Base-by-base conservation (phyloP, 2,797 vertebrate genomes). In the Aldrovandia affinis region DNA sequence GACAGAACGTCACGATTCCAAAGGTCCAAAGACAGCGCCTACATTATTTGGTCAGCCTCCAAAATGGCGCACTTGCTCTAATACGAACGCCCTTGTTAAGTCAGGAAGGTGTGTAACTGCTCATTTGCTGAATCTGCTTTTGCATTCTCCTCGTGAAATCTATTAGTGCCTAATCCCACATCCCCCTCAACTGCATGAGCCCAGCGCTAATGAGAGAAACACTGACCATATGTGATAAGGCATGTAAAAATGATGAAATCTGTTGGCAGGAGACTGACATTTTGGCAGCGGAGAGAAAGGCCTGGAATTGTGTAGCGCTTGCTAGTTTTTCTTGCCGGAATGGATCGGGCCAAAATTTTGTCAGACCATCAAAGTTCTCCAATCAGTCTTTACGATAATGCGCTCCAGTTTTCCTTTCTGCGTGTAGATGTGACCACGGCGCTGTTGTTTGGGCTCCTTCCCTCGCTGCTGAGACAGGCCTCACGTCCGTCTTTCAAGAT, bases 321-420 rank as follows among this genome's bases (percentile, higher is more conserved):
- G 90, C 92, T 94, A 92, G 92, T 94, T 94, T 94, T 93, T 89
- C 93, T 94, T 92, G 92, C 94, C 82, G 88, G 88, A 86, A 47
- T 18, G 73, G 81, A 15, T 61, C 80, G 28, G 85, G 93, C 94
- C 94, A 94, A 94, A 87, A 92, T 93, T 89, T 88, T 92, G 93
- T 94, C 94, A 93, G 86, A 85, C 85, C 47, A 12, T 87, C 86
- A 92, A 92, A 78, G 87, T 89, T 94, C 95, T 92, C 89, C 92
- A 92, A 91, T 95, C 92, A 92, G 90, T 94, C 90, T 94, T 93
- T 89, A 81, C 85, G 84, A 86, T 93, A 94, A 95, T 93, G 90
- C 90, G 86, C 89, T 91, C 91, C 93, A 94, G 92, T 89, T 84
- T 79, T 57, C 30, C 68, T 57, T 63, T 80, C 80, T 22, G 50